Evolutionary conservation across 2,888 invertebrate genomes (phyloP).

Genomic region (Gnatocerus cornutus): DNA sequence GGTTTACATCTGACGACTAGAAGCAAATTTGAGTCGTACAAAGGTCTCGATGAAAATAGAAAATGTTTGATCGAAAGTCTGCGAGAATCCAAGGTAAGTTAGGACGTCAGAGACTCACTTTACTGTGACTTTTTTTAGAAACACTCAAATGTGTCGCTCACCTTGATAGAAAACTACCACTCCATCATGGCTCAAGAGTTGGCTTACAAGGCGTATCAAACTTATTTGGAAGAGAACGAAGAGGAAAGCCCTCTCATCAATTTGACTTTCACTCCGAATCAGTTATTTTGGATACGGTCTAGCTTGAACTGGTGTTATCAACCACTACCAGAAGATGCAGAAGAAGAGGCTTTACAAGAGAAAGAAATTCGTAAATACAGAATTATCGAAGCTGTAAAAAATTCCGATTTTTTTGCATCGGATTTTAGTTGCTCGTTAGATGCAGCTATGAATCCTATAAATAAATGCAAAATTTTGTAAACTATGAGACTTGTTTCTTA

Average conservation of each 20-base stretch:
- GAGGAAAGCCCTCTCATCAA: constrained; percentile 27
- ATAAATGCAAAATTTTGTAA: constrained; percentile 69
- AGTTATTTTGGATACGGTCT: constrained; percentile 71
- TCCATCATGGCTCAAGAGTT: constrained; percentile 18
- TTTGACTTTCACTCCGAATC: constrained; percentile 61
- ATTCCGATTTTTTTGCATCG: constrained; percentile 72
- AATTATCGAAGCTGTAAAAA: constrained; percentile 74
- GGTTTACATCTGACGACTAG: neutral
- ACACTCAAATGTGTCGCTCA: neutral
- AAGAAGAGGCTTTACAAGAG: constrained; percentile 66
- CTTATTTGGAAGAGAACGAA: constrained; percentile 24
- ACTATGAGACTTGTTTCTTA: neutral
- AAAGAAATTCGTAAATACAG: constrained; percentile 55
- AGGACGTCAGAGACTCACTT: neutral
- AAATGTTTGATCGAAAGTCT: constrained; percentile 19
- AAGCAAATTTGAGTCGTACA: neutral
- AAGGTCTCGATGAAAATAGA: constrained; percentile 3
- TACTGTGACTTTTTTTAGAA: neutral
- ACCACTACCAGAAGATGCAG: constrained; percentile 69
- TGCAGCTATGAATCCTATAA: constrained; percentile 73
- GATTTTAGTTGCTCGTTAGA: constrained; percentile 74
- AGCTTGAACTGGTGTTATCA: constrained; percentile 48
- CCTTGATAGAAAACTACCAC: neutral
- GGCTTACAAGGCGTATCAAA: constrained; percentile 43
- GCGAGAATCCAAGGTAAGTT: constrained; percentile 11